Base-by-base conservation (phyloP, 2,888 invertebrate genomes). In the Heteropelma amictum region DNA sequence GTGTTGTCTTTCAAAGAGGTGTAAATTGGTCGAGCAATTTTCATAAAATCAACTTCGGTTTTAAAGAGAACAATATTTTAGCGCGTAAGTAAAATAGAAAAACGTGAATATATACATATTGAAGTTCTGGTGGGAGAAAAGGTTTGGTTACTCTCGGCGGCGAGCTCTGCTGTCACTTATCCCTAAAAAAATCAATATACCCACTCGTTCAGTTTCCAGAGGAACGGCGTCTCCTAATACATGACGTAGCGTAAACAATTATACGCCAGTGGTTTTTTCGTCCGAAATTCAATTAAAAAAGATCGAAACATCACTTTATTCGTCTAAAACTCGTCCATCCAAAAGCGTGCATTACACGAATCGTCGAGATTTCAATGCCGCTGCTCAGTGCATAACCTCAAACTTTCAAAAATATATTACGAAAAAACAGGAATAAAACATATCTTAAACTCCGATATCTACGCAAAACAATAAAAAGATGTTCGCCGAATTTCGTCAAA, bases 151-250 rank as follows among this genome's bases (percentile, higher is more conserved):
- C 30, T 14, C 49, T 17, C 10, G 30, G 17, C 30, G 19, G 3
- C 33, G 5, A 19, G 19, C 47, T 61, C 54, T 35, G 65, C 17
- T 26, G 35, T 6, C 53, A 54, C 47, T 38, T 38, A 65, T 54
- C 61, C 42, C 26, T 58, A 19, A 12, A n/a, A 49, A 54, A 51
- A 74, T 75, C 71, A 61, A 75, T 75, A 69, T 60, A n/a, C n/a
- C n/a, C 19, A 23, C 49, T 23, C 58, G 23, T 54, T 33, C 6
- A 67, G 70, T 71, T 67, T 61, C 75, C 56, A 61, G 17, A 75
- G 67, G 61, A 71, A 75, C 75, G 60, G 69, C 74, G 64, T 60
- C 38, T n/a, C 19, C 53, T 35, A 33, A 21, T 38, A 17, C 17
- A 8, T 33, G 30, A 38, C 38, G 28, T 21, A n/a, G 51, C 14